Evolutionary conservation across 1,140 invertebrate genomes (phyloP), one percentile per base, ranked within the genome.

Genomic region (Procambarus clarkii): DNA sequence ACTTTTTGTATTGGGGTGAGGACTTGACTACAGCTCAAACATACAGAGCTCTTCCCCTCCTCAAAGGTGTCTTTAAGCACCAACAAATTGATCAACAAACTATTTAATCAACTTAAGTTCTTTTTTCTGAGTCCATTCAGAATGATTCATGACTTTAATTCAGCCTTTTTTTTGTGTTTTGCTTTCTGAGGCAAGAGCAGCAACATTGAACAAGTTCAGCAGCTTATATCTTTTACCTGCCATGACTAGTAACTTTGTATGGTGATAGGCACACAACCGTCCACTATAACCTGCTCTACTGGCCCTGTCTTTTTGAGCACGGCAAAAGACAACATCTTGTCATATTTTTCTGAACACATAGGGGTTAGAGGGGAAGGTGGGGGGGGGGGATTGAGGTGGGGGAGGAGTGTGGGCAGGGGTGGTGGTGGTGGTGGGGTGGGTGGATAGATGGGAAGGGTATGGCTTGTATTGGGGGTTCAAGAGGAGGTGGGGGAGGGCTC

Each of bases 251-350:
- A 71, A 64, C 18, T 64, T 64, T 44, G 15, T 44, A 24, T 48
- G 60, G 7, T 64, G 60, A 69, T 44, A 74, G 48, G 46, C 15
- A 85, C 46, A 74, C 64, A 45, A 18, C 46, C 34, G 83, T 74
- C 34, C 64, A n/a, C 83, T 85, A 85, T 46, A 85, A 80, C 86
- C 86, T 88, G 86, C 86, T 88, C 78, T 88, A 88, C 86, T 88
- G 86, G 86, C 86, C 86, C 78, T 81, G 77, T 88, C 78, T 88
- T 90, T 90, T 90, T 85, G 88, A 81, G 81, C 4, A 84, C 44
- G 50, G 81, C 81, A 79, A 88, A 88, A 80, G 86, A 88, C 86
- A 90, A 90, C 88, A 90, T 90, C 88, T 90, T 90, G 88, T 90
- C 50, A 90, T 90, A 84, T 90, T 90, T 84, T 84, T 82, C 82